Evolutionary conservation across 1,140 invertebrate genomes (phyloP).

Genomic region (Subanguina moxae): DNA sequence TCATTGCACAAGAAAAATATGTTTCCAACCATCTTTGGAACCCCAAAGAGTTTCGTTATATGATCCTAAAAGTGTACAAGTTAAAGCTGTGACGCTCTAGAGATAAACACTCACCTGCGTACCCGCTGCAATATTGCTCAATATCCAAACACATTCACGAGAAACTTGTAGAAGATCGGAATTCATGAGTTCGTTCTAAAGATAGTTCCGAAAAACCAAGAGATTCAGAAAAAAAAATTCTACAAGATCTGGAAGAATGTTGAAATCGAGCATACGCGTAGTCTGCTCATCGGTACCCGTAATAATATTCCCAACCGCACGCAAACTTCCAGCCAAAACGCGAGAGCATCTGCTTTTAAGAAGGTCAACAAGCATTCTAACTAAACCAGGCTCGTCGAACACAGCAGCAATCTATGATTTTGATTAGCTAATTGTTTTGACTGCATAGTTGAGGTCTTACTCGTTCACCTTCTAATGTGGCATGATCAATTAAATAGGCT

Average conservation of each 20-base stretch:
- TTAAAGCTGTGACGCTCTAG: neutral
- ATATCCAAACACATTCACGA: slow-evolving; percentile 24
- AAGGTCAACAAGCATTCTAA: slow-evolving; percentile 9
- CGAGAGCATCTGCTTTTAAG: slow-evolving; percentile 22
- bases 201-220: neutral
- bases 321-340: neutral
- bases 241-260: slow-evolving; percentile 22
- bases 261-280: slow-evolving; percentile 18
- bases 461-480: slow-evolving; percentile 16
- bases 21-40: slow-evolving; percentile 13
- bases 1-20: slow-evolving; percentile 21
- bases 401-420: slow-evolving; percentile 14
- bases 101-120: neutral
- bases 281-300: slow-evolving; percentile 32
- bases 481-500: slow-evolving; percentile 27
- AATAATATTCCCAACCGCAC: slow-evolving; percentile 19
- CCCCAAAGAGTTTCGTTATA: slow-evolving; percentile 17
- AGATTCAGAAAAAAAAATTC: slow-evolving; percentile 4
- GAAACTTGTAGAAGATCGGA: slow-evolving; percentile 20
- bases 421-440: neutral
- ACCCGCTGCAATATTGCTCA: slow-evolving; percentile 30
- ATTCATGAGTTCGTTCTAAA: slow-evolving; percentile 20
- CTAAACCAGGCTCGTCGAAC: slow-evolving; percentile 17
- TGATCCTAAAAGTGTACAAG: slow-evolving; percentile 13
- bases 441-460: slow-evolving; percentile 9